Conservation (phyloP, 1,140 invertebrate species). For the Scylla paramamosain region DNA sequence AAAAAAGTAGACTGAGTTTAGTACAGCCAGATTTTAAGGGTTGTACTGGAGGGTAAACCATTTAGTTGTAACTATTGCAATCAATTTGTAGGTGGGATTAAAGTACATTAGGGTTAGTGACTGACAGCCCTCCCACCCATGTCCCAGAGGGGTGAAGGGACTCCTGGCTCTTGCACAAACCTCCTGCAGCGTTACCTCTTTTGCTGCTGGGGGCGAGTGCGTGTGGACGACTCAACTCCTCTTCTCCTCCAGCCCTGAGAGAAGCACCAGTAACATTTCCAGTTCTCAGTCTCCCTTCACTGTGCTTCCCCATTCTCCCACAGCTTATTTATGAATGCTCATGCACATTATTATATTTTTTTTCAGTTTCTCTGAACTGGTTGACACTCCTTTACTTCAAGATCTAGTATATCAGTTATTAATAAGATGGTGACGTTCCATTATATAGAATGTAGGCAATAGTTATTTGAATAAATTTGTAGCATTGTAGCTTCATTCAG, state of each 20-base stretch:
- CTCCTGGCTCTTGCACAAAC: conserved; percentile 38
- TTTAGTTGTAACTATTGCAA: too few relatives aligned
- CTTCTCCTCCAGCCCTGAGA: conserved; percentile 63
- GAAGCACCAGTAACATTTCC: conserved; percentile 27
- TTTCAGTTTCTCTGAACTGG: background rate
- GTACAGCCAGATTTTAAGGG: too few relatives aligned
- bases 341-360: background rate
- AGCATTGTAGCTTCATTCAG: too few relatives aligned
- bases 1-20: too few relatives aligned
- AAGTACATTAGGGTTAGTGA: background rate
- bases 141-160: conserved; percentile 39
- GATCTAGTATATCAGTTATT: background rate
- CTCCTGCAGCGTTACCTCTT: conserved; percentile 56
- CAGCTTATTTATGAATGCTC: background rate
- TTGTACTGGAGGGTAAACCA: too few relatives aligned
- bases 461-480: too few relatives aligned
- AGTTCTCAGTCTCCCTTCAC: background rate
- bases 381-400: background rate
- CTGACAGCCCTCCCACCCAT: conserved; percentile 2
- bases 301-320: background rate
- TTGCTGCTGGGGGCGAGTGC: conserved; percentile 56
- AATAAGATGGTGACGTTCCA: background rate
- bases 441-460: too few relatives aligned
- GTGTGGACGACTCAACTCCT: conserved; percentile 61
- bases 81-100: too few relatives aligned